Evolutionary conservation across 2,113 vertebrate genomes (phyloP), one percentile per base, ranked within the genome.

Genomic region (Ramphastos sulfuratus): DNA sequence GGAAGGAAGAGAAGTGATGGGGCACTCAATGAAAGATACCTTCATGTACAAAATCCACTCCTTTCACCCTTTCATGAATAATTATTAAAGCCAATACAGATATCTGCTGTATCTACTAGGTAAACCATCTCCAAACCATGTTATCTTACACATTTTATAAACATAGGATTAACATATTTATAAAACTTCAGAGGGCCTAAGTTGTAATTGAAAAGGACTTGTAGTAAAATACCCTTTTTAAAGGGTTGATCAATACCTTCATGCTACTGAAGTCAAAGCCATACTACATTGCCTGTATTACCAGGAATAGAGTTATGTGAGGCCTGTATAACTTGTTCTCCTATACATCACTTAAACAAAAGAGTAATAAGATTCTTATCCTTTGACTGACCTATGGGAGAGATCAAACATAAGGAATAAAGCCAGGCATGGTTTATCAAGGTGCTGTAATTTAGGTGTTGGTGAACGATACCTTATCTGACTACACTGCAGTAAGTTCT

Each of bases 401-500:
- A 79, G 75, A 89, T 78, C 87, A 94, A 89, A 93, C 59, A 27
- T 10, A 27, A 73, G n/a, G 64, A 86, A 86, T 82, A 77, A 87
- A 74, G 59, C 24, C 66, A 64, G 12, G 69, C 94, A 60, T 56
- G 52, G 35, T 82, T 96, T 94, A 90, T 85, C 4, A 0, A 27
- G 55, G 82, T n/a, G 60, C 92, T 82, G 69, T 48, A 95, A 69
- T 50, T 73, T 76, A 77, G 72, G 69, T 88, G 92, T 50, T 5
- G 1, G 56, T 61, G 70, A 87, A 19, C 0, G 1, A 81, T 56
- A 83, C 25, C 77, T 90, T 87, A 93, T 85, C 83, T 35, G 61
- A 23, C 79, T 21, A 39, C 31, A 39, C 64, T 35, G 42, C 1
- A 1, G 70, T n/a, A 72, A 37, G 50, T 10, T 79, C 33, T 69